A percentile compares a stretch with the other conserved stretches of the same genome.
These are phyloP conservation scores for Esox lucius DNA, from an alignment of 2,797 vertebrate species.

Conservation along the genomic window DNA sequence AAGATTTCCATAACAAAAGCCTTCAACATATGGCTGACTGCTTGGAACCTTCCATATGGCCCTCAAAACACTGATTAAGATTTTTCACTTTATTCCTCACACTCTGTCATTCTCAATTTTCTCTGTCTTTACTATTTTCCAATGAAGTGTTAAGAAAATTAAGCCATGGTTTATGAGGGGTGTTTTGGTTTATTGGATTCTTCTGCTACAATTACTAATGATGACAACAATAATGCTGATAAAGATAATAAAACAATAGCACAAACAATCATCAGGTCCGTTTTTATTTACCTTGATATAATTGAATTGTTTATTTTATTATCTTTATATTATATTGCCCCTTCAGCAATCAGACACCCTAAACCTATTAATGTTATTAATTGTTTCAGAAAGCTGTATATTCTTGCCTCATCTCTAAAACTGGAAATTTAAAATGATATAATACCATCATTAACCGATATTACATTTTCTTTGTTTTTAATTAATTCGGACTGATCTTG, in stretches of 20 bases:
- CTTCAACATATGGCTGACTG: constrained; percentile 84
- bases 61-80: constrained; percentile 79
- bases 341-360: constrained; percentile 3
- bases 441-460: not conserved
- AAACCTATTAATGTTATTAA: constrained; percentile 7
- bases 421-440: not conserved
- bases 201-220: constrained; percentile 71
- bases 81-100: constrained; percentile 67
- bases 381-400: not conserved
- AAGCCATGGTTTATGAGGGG: constrained; percentile 80
- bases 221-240: constrained; percentile 74
- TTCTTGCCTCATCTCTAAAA: not conserved
- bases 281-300: constrained; percentile 34
- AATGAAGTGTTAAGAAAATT: constrained; percentile 76
- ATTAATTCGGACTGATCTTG: not conserved
- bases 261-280: constrained; percentile 71
- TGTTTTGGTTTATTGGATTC: constrained; percentile 77
- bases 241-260: constrained; percentile 83
- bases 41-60: constrained; percentile 83
- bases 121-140: constrained; percentile 46
- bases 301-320: no score
- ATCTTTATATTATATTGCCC: not conserved
- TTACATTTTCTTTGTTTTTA: not conserved
- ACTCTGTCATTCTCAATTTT: constrained; percentile 43
- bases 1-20: constrained; percentile 89